A percentile compares a stretch with the other conserved stretches of the same genome.
These are phyloP conservation scores for Ochotona princeps DNA, from an alignment of 2,113 vertebrate species.

Conservation along the genomic window DNA sequence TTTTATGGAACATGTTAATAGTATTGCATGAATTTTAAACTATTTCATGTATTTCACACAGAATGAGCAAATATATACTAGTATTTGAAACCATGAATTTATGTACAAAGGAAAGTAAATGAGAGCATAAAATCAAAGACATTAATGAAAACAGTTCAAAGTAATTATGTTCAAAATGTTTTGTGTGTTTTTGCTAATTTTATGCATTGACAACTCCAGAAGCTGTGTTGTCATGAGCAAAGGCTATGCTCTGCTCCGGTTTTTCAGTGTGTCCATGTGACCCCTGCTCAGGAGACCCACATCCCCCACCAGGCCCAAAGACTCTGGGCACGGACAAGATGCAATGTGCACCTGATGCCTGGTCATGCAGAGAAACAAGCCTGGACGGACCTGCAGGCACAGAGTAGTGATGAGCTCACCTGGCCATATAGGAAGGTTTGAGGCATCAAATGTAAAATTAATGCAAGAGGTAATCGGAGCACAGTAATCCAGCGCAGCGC, in stretches of 20 bases:
- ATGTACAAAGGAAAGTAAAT: neutral
- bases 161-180: no score
- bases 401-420: neutral
- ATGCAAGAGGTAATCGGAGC: neutral
- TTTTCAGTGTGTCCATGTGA: neutral
- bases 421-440: neutral
- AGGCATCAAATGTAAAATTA: neutral
- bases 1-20: neutral
- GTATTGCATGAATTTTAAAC: neutral
- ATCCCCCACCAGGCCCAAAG: neutral
- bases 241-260: fast-evolving
- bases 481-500: neutral
- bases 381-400: neutral
- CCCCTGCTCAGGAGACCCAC: no score
- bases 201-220: neutral
- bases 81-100: neutral
- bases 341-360: neutral
- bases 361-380: neutral
- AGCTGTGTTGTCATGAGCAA: neutral
- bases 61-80: neutral
- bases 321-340: neutral
- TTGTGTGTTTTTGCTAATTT: neutral
- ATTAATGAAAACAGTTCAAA: neutral
- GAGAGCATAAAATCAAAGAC: neutral
- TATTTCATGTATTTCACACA: neutral